These are phyloP conservation scores for Lepas anatifera DNA, from an alignment of 2,888 invertebrate genomes.

Conservation along the genomic window DNA sequence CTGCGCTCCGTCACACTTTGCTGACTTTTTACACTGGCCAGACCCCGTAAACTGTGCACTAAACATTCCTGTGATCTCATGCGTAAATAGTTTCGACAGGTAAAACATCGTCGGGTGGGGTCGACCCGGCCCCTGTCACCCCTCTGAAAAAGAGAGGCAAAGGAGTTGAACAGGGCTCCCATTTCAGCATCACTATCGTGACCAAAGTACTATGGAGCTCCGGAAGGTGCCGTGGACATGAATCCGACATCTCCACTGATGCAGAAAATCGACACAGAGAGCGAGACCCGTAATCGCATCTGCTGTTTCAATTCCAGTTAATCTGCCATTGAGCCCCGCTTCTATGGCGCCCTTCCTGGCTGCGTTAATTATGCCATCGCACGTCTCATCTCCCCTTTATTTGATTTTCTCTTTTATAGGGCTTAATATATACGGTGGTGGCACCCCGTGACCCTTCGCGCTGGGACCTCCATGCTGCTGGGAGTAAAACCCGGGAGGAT, in stretches of 20 bases:
- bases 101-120: neutral
- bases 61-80: neutral
- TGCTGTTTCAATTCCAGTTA: conserved; percentile 1
- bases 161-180: no score
- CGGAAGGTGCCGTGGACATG: no score
- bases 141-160: no score
- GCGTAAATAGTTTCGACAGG: neutral
- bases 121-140: no score
- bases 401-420: conserved; percentile 9
- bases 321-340: neutral
- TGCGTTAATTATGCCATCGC: conserved; percentile 7
- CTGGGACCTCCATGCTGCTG: conserved; percentile 5
- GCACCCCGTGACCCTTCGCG: neutral
- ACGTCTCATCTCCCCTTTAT: conserved; percentile 12
- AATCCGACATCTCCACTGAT: neutral
- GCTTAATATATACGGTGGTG: neutral
- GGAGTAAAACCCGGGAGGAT: neutral
- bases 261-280: neutral
- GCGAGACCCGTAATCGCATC: neutral
- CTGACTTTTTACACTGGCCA: neutral
- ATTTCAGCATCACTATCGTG: no score
- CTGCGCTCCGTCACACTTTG: neutral
- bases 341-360: conserved; percentile 9
- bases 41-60: neutral
- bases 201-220: no score